phyloP scores from a whole-genome alignment of 2,888 invertebrate species.

The Blastobasis adustella region DNA sequence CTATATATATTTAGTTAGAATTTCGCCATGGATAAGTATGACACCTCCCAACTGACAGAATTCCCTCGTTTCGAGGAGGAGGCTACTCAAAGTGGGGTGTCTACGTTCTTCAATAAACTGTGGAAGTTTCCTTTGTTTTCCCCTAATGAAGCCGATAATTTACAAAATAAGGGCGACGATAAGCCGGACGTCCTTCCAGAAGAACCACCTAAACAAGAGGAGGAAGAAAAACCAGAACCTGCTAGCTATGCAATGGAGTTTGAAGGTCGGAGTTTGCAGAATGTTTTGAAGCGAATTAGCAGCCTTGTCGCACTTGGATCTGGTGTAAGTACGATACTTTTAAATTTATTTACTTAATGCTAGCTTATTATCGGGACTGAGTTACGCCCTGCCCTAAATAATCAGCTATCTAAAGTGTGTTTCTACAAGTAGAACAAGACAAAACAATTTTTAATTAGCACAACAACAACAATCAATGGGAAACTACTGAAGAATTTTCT shows the following conservation, averaged over 20 bases:
- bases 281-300: constrained; percentile 90
- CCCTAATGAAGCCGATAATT: constrained; percentile 43
- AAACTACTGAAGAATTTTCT: too few relatives aligned
- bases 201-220: constrained; percentile 32
- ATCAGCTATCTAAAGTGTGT: too few relatives aligned
- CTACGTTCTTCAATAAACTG: constrained; percentile 83
- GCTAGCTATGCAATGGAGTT: constrained; percentile 70
- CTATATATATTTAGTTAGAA: too few relatives aligned
- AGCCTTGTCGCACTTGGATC: constrained; percentile 89
- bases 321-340: constrained; percentile 73
- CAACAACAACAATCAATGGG: too few relatives aligned
- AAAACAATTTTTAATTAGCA: too few relatives aligned
- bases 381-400: too few relatives aligned
- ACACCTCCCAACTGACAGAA: constrained; percentile 62
- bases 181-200: constrained; percentile 29
- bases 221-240: constrained; percentile 47
- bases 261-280: constrained; percentile 87
- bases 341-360: too few relatives aligned
- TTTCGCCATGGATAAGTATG: constrained; percentile 55
- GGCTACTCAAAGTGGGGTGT: constrained; percentile 81
- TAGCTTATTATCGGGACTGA: too few relatives aligned
- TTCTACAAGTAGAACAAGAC: too few relatives aligned
- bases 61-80: constrained; percentile 81
- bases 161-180: constrained; percentile 33
- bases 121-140: constrained; percentile 80